Base-by-base conservation (phyloP, 2,888 invertebrate genomes). In the Polyommatus iphigenia region DNA sequence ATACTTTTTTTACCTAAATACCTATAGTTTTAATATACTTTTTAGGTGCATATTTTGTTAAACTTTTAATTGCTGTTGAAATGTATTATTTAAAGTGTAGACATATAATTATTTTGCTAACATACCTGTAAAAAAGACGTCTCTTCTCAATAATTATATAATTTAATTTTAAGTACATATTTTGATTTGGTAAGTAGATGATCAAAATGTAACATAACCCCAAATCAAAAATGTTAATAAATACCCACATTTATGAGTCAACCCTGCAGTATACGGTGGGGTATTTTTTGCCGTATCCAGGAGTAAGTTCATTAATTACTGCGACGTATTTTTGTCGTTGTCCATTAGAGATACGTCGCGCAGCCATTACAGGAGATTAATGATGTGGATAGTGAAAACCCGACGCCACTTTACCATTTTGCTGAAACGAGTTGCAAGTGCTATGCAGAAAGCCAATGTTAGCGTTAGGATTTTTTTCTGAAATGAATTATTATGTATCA, bases 301-400 rank as follows among this genome's bases (percentile, higher is more conserved):
- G 79, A 76, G 77, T 78, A 71, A 77, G 85, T 89, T 86, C 89
- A 90, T 91, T 91, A 90, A 91, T 91, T 90, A 90, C 85, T 80
- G 82, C 85, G 84, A 82, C 85, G 89, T 89, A 90, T 89, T 91
- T 90, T 91, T 90, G 81, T 81, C 90, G 89, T 89, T 89, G 89
- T 89, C 90, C 90, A 91, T 91, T 90, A 90, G 88, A 88, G 88
- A 89, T 88, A 91, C 88, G 89, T 89, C 88, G 88, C 82, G 79
- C 83, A 81, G 82, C 88, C 88, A 86, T 89, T 89, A 84, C 83
- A 82, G 80, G 82, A 90, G 89, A 91, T 91, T 91, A 90, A 91
- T 90, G 90, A 87, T 85, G 81, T 78, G 83, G 82, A 82, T 77
- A 78, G 81, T 81, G 80, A 84, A 85, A 85, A 83, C 82, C 85